Evolutionary conservation across 2,797 vertebrate genomes (phyloP).

Genomic region (Cynopterus sphinx): DNA sequence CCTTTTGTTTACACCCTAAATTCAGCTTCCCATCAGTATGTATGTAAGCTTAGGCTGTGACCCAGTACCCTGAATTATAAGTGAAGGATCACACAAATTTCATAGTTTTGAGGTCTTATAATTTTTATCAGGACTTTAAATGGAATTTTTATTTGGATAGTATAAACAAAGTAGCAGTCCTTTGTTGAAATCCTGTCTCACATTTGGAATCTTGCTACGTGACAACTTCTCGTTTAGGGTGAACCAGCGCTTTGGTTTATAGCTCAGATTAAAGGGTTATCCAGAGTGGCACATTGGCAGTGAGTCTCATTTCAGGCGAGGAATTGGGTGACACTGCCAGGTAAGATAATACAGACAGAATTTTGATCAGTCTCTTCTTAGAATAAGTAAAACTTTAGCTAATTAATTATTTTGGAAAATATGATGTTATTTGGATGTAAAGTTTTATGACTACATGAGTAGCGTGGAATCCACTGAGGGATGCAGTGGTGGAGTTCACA

Average conservation of each 20-base stretch:
- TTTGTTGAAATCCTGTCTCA: constrained; percentile 24
- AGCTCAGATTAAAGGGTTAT: background rate
- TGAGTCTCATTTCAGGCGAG: background rate
- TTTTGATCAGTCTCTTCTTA: background rate
- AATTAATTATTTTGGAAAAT: background rate
- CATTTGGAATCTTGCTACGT: background rate
- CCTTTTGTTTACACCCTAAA: background rate
- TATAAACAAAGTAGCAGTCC: background rate
- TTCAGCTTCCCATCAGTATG: background rate
- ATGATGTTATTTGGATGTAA: background rate
- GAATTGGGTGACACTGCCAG: background rate
- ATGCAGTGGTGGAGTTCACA: background rate
- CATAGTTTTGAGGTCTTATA: background rate
- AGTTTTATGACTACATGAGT: background rate
- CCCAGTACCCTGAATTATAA: background rate
- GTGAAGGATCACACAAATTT: background rate
- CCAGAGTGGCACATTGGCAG: background rate
- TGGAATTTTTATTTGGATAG: constrained; percentile 27
- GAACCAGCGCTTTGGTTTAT: background rate
- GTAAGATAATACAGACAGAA: background rate
- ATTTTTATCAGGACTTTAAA: background rate
- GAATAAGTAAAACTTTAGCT: background rate
- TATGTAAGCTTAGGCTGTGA: background rate
- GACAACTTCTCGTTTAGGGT: background rate
- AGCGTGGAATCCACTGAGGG: background rate